Base-by-base conservation (phyloP, 1,140 invertebrate species). In the Papilio helenus region DNA sequence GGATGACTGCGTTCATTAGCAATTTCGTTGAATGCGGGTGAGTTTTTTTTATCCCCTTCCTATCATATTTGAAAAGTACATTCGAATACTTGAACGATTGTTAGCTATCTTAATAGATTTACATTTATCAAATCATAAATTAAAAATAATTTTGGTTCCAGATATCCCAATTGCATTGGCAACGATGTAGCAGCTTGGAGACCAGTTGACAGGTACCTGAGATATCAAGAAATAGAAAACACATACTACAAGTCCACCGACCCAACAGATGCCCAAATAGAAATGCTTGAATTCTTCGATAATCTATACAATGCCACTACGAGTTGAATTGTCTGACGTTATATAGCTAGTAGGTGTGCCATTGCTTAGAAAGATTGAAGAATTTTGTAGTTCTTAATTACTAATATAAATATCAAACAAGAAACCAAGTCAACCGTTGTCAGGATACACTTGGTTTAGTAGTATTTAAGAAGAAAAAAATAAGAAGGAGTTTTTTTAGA, bases 21-120 rank as follows among this genome's bases (percentile, higher is more conserved):
- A 88, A 91, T 72, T 93, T 89, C 76, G 86, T 91, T 72, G 77
- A 76, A 80, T 84, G 83, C 85, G 82, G 85, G 91, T 92, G 81
- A 85, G 78, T 89, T 68, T 61, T 61, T 44, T n/a, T n/a, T n/a
- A 65, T 5, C 61, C 26, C 20, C 4, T 18, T 18, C 3, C 14
- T 49, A 49, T 18, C 3, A 49, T 18, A 49, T 49, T 49, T 18
- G 16, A 49, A 18, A 49, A 49, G 16, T 49, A 39, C 46, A 16
- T 49, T 49, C 16, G 3, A 16, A 18, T 3, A 18, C 46, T 49
- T 49, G 16, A 49, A 18, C 5, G 34, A 39, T 39, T 39, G 34
- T 39, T 39, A 39, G 34, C 34, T 39, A 39, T 39, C 34, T 39
- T 39, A 39, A 39, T 8, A 39, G 34, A 39, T 39, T 39, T 46